phyloP scores from a whole-genome alignment of 2,888 invertebrate species.

The Meganola albula region DNA sequence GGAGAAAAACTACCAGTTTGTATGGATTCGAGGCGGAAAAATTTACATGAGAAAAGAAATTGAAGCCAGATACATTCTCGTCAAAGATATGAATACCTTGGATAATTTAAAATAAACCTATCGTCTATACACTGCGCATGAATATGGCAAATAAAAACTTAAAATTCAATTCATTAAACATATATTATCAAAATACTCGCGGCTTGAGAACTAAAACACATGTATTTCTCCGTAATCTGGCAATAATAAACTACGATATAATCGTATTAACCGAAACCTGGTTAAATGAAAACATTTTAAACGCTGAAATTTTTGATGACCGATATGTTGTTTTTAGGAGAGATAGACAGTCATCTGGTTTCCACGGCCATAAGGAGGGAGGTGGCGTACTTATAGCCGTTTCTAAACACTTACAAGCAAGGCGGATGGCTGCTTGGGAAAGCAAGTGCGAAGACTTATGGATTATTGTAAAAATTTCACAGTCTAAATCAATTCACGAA shows the following conservation, averaged over 20 bases:
- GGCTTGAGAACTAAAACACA: slow-evolving; percentile 4
- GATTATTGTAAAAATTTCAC: background rate
- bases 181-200: slow-evolving; percentile 4
- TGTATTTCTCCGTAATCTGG: slow-evolving; percentile 4
- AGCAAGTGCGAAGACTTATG: slow-evolving; percentile 5
- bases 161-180: slow-evolving; percentile 4
- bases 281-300: slow-evolving; percentile 3
- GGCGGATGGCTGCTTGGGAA: slow-evolving; percentile 1
- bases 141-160: too few species aligned
- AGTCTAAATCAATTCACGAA: background rate
- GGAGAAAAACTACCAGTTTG: too few species aligned
- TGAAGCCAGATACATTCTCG: too few species aligned
- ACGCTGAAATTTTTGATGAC: slow-evolving; percentile 5
- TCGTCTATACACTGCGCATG: too few species aligned
- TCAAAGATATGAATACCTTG: too few species aligned
- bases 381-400: slow-evolving; percentile 7
- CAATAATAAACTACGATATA: slow-evolving; percentile 2
- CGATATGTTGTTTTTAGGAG: slow-evolving; percentile 7
- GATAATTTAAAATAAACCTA: too few species aligned
- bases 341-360: slow-evolving; percentile 5
- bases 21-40: too few species aligned
- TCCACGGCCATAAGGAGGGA: slow-evolving; percentile 3
- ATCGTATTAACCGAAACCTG: slow-evolving; percentile 6
- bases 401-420: background rate
- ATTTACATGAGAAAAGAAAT: too few species aligned